These are phyloP conservation scores for Ophioderma brevispina DNA, from an alignment of 35 echinoderm and acorn worm genomes.

Conservation along the genomic window DNA sequence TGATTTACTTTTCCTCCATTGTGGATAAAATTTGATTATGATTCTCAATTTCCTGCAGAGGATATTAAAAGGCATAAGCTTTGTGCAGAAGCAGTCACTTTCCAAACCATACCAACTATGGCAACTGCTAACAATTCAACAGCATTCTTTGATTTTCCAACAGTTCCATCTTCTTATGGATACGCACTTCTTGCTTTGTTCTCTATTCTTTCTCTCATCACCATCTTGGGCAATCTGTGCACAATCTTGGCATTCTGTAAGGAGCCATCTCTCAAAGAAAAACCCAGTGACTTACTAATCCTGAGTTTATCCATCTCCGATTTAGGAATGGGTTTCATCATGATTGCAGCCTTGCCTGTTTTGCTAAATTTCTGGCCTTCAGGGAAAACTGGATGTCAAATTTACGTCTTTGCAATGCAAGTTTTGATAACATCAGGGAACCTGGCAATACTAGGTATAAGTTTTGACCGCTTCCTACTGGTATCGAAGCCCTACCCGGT, in stretches of 20 bases:
- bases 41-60: no score
- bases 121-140: no score
- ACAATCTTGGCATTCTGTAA: neutral
- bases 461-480: neutral
- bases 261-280: neutral
- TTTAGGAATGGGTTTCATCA: neutral
- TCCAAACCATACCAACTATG: no score
- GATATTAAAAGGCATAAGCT: no score
- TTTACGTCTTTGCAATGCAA: neutral
- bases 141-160: no score
- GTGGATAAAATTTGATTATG: no score
- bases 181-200: no score
- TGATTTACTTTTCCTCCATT: no score
- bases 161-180: no score
- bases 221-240: neutral
- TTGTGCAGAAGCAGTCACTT: no score
- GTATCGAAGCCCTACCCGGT: neutral
- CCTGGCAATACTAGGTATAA: neutral
- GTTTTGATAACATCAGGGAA: neutral
- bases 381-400: neutral
- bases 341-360: neutral
- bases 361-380: neutral
- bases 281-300: neutral
- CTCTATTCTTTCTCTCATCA: no score
- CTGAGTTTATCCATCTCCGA: neutral